Percentiles rank a stretch among this genome's conserved stretches.
Evolutionary conservation across 1,140 invertebrate genomes (phyloP).

Genomic region (Reticulitermes speratus): DNA sequence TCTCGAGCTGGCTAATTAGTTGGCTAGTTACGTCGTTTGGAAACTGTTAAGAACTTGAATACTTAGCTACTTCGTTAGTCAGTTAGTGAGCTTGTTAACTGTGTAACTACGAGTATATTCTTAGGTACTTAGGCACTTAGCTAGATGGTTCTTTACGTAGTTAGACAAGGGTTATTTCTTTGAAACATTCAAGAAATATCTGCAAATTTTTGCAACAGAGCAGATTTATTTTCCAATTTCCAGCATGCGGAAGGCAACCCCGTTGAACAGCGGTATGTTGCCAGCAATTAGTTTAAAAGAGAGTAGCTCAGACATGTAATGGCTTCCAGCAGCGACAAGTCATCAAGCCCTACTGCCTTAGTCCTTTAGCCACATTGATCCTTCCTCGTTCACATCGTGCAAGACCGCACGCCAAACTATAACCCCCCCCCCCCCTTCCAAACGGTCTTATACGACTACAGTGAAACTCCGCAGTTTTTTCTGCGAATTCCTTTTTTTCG

Average conservation of each 20-base stretch:
- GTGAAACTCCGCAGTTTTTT: background rate
- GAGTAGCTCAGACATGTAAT: background rate
- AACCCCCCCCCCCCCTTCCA: too few species aligned
- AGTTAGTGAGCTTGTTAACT: too few species aligned
- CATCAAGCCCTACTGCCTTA: background rate
- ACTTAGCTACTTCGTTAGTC: too few species aligned
- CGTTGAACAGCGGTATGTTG: background rate
- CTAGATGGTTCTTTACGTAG: too few species aligned
- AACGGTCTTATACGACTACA: background rate
- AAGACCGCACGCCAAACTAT: background rate
- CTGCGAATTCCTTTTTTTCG: background rate
- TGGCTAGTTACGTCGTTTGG: too few species aligned
- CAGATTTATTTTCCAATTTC: background rate
- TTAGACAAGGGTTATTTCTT: background rate
- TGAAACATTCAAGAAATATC: background rate
- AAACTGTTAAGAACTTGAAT: too few species aligned
- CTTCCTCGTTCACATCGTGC: background rate
- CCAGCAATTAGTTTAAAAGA: background rate
- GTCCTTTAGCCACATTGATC: background rate
- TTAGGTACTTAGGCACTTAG: too few species aligned
- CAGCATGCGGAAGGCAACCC: background rate
- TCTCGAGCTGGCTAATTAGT: too few species aligned
- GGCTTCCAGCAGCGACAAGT: background rate
- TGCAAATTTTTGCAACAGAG: background rate
- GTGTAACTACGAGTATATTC: too few species aligned